These are phyloP conservation scores for Micronycteris hirsuta DNA, from an alignment of 2,113 vertebrate genomes.

Conservation along the genomic window DNA sequence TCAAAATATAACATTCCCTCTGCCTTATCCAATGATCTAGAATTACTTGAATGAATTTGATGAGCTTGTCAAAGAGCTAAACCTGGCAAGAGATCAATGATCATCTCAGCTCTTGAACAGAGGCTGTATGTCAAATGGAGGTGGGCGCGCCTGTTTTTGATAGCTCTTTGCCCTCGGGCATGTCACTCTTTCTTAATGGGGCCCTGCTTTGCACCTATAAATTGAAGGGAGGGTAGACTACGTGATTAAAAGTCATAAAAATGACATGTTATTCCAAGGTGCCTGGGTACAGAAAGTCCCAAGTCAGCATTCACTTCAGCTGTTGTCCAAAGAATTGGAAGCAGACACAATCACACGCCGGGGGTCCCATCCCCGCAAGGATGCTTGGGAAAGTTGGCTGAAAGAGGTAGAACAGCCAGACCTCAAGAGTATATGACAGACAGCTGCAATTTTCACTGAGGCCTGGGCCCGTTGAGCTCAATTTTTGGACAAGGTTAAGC, in stretches of 20 bases:
- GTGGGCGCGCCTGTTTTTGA: background rate
- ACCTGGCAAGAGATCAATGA: background rate
- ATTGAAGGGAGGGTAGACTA: background rate
- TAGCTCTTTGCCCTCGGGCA: background rate
- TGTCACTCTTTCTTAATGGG: background rate
- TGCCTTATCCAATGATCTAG: background rate
- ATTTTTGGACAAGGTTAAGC: background rate
- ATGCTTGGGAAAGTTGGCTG: background rate
- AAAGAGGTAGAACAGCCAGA: background rate
- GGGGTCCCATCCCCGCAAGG: background rate
- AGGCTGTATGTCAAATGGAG: background rate
- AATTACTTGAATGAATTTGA: background rate
- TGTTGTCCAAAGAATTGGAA: conserved; percentile 9
- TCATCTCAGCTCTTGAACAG: background rate
- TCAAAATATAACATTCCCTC: background rate
- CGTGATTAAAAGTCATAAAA: conserved; percentile 31
- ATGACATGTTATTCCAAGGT: background rate
- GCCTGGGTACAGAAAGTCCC: background rate
- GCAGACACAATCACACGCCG: background rate
- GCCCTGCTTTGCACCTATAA: background rate
- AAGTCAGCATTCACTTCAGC: background rate
- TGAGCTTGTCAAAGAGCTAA: background rate
- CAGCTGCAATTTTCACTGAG: background rate
- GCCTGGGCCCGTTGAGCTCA: background rate
- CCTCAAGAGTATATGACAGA: background rate